Percentiles rank a stretch among this genome's conserved stretches.
Evolutionary conservation across 2,888 invertebrate species (phyloP).

Genomic region (Norana najaformis): DNA sequence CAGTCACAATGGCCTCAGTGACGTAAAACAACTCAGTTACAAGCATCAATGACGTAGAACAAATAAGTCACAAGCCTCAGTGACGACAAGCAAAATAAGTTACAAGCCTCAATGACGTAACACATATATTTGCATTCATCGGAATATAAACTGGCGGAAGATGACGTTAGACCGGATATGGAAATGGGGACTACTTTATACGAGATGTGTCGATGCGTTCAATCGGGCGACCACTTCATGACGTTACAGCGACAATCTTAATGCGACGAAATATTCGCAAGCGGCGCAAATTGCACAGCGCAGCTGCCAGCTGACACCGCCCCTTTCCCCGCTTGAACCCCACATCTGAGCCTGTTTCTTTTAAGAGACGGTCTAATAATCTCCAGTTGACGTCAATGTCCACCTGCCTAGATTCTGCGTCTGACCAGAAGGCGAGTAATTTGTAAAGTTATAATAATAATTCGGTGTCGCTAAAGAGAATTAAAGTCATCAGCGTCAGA

Average conservation of each 20-base stretch:
- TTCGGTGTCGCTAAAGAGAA: neutral
- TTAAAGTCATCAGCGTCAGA: neutral
- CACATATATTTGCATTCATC: neutral
- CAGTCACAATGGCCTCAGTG: too few species aligned
- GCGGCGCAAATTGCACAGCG: neutral
- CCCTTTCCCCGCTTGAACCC: neutral
- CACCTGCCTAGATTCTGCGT: neutral
- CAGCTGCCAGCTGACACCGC: neutral
- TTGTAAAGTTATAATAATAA: neutral
- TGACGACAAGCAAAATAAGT: too few species aligned
- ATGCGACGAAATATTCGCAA: slow-evolving; percentile 13
- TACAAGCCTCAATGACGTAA: too few species aligned
- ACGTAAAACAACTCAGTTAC: neutral
- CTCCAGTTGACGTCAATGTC: neutral
- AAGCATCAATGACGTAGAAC: neutral
- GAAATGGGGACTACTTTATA: neutral
- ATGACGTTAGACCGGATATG: neutral
- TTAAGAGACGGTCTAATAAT: neutral
- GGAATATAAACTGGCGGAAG: neutral
- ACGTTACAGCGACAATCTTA: neutral
- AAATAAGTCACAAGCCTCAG: too few species aligned
- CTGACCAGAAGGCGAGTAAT: neutral
- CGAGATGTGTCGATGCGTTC: neutral
- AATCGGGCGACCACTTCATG: neutral
- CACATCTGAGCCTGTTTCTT: neutral